Evolutionary conservation across 1,140 invertebrate species (phyloP), one percentile per base, ranked within the genome.

Genomic region (Papilio glaucus): DNA sequence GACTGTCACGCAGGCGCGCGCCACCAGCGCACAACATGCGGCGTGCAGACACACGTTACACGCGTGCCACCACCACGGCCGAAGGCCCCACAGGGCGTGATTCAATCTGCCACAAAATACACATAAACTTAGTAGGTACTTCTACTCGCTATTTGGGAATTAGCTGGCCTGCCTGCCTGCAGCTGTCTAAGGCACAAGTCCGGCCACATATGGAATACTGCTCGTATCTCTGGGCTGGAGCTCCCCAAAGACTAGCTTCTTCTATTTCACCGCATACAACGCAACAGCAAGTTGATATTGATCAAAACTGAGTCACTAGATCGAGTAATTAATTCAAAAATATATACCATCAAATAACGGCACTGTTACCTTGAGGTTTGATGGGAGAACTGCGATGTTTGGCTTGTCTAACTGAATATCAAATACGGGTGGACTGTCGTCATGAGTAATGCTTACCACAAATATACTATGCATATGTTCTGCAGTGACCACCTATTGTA

Each of bases 1-100:
- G 8, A 96, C 94, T 0, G 93, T 91, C 39, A 95, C 93, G 77
- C 96, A 96, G 39, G 97, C 94, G 75, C 95, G 93, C 4, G 96
- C 96, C 74, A 97, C 96, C 41, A 97, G 94, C 79, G 96, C 89
- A 84, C 95, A 96, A 68, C 96, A 96, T 13, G 94, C 92, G 0
- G 95, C 95, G 87, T 97, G 97, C 21, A 97, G 93, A 13, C 95
- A 85, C 10, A 97, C 94, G 86, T 98, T 98, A 60, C 95, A 95
- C 6, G 94, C 92, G 85, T 98, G 97, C 91, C 96, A 98, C 94
- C 96, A 96, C 78, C 94, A 93, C 3, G 96, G 96, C 73, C 94
- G 94, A 57, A 97, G 89, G 10, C 96, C 97, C 69, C 95, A 94
- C 67, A 96, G 85, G 53, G 95, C 91, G 89, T 96, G 95, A 91